Evolutionary conservation across 2,113 vertebrate genomes (phyloP).

Genomic region (Callopanchax toddi): DNA sequence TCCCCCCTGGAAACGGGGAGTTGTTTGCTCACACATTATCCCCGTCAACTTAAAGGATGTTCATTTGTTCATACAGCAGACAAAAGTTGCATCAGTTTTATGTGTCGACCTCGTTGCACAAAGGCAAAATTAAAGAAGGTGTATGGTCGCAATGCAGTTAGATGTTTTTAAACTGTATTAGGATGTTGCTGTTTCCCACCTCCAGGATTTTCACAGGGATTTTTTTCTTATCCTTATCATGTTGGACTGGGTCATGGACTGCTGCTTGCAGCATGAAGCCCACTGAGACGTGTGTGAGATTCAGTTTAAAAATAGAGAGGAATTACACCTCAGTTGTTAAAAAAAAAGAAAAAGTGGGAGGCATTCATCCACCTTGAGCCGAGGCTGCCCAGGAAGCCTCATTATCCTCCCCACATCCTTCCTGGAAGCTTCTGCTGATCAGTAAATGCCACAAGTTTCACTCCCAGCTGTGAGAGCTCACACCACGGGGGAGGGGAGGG

Average conservation of each 20-base stretch:
- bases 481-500: conserved; percentile 18
- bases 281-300: conserved; percentile 13
- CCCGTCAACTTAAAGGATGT: background rate
- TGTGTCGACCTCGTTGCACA: background rate
- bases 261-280: conserved; percentile 21
- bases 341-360: conserved; percentile 14
- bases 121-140: background rate
- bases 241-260: background rate
- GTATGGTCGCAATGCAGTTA: background rate
- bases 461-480: conserved; percentile 47
- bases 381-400: conserved; percentile 51
- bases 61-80: background rate
- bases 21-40: background rate
- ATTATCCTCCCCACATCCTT: conserved; percentile 59
- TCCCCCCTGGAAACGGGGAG: background rate
- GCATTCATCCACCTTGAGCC: conserved; percentile 46
- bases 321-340: conserved; percentile 6
- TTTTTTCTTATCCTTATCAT: background rate
- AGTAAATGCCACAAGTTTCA: conserved; percentile 67
- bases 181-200: background rate
- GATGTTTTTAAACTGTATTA: too few species aligned
- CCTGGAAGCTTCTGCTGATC: conserved; percentile 58
- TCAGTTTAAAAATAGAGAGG: conserved; percentile 12
- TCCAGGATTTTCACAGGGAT: background rate
- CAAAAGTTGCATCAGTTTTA: background rate